These are phyloP conservation scores for Silurus lanzhouensis DNA, from an alignment of 2,797 vertebrate genomes.

Conservation along the genomic window DNA sequence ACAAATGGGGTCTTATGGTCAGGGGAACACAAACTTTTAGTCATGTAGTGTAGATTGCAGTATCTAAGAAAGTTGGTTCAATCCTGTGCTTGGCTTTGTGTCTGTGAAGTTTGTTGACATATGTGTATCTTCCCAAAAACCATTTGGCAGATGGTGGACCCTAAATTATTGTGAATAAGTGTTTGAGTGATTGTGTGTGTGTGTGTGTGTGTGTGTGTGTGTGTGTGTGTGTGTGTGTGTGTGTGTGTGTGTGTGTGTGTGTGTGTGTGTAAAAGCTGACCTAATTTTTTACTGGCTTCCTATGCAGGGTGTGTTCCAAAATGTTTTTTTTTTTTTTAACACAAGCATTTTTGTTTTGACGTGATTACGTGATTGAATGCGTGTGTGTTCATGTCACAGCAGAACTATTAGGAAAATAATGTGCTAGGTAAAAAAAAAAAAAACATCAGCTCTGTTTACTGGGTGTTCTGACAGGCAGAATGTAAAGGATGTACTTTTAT, in stretches of 20 bases:
- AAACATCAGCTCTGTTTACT: conserved; percentile 38
- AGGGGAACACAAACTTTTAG: background rate
- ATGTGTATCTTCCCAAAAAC: background rate
- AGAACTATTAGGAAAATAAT: background rate
- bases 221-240: background rate
- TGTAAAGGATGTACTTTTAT: background rate
- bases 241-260: conserved; percentile 5
- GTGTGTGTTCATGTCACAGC: background rate
- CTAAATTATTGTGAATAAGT: background rate
- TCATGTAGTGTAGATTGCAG: background rate
- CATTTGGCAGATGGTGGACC: too few species aligned
- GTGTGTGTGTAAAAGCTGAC: background rate
- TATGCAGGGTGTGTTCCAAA: background rate
- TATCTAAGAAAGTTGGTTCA: too few species aligned
- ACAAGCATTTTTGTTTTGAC: background rate
- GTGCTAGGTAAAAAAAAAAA: conserved; percentile 6
- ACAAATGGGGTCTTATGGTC: background rate
- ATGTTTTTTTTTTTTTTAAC: background rate
- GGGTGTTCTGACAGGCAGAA: conserved; percentile 3
- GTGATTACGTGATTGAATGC: background rate
- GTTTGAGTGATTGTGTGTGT: background rate
- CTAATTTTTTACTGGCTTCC: background rate
- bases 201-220: background rate
- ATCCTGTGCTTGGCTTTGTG: too few species aligned
- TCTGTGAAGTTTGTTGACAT: background rate